Evolutionary conservation across 2,113 vertebrate genomes (phyloP).

Genomic region (Chinchilla lanigera): DNA sequence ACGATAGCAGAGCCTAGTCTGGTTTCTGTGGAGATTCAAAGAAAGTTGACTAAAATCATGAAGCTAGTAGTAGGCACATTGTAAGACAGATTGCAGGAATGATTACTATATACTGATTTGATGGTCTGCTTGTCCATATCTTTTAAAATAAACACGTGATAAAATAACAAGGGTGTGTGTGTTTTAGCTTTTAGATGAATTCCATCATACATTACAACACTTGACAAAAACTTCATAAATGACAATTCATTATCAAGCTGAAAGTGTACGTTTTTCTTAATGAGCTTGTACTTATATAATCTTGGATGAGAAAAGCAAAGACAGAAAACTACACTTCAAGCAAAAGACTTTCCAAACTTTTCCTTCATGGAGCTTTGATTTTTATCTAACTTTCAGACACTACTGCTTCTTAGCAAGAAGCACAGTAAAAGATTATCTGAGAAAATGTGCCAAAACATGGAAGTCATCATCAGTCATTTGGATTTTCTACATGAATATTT

Average conservation of each 20-base stretch:
- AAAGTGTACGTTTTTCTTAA: not conserved
- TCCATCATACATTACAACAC: not conserved
- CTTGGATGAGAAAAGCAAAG: not conserved
- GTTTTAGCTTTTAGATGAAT: slow-evolving; percentile 21
- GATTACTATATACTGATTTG: not conserved
- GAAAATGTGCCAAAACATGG: slow-evolving; percentile 11
- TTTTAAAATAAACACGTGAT: not conserved
- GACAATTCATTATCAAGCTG: not conserved
- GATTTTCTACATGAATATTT: slow-evolving; percentile 34
- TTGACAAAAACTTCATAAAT: slow-evolving; percentile 1
- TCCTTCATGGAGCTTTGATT: not conserved
- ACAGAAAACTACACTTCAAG: not conserved
- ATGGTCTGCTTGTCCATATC: not conserved
- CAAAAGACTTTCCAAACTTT: not conserved
- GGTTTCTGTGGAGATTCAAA: not conserved
- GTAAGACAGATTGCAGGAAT: not conserved
- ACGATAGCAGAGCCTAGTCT: rapidly evolving
- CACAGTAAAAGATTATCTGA: not conserved
- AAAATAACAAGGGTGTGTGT: slow-evolving; percentile 2
- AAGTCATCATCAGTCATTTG: not conserved
- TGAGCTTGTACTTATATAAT: not conserved
- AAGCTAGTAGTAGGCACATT: not conserved
- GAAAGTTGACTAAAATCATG: not conserved
- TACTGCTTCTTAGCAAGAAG: not conserved
- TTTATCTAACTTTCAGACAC: not conserved